Percentiles rank a stretch among this genome's conserved stretches.
Evolutionary conservation across 2,113 vertebrate genomes (phyloP).

Genomic region (Pantherophis guttatus): DNA sequence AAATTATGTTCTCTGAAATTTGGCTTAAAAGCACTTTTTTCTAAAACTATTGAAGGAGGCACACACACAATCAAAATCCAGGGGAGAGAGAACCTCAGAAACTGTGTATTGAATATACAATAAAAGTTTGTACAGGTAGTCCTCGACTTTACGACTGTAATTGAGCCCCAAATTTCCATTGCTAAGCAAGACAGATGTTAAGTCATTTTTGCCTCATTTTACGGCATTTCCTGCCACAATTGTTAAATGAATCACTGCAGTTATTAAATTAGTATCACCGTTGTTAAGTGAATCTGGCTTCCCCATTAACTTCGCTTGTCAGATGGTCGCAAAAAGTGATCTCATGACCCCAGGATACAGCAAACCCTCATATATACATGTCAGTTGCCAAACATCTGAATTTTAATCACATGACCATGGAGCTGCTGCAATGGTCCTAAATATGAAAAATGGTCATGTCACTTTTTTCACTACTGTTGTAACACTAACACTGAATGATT

Average conservation of each 20-base stretch:
- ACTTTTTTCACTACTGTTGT: too few relatives aligned
- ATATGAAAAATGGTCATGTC: background rate
- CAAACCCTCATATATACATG: too few relatives aligned
- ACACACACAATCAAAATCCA: background rate
- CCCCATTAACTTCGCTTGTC: too few relatives aligned
- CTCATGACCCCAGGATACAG: background rate
- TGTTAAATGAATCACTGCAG: too few relatives aligned
- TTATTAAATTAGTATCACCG: too few relatives aligned
- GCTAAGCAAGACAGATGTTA: too few relatives aligned
- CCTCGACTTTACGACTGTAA: too few relatives aligned
- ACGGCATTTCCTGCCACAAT: too few relatives aligned
- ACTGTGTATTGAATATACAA: background rate
- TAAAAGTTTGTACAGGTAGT: background rate
- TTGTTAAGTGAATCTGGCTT: too few relatives aligned
- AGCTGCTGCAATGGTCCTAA: background rate
- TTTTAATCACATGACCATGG: background rate
- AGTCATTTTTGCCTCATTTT: too few relatives aligned
- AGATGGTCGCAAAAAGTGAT: too few relatives aligned
- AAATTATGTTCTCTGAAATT: background rate
- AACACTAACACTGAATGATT: background rate
- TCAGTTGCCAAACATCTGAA: background rate
- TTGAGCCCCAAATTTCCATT: too few relatives aligned
- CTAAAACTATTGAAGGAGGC: background rate
- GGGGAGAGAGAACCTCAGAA: background rate
- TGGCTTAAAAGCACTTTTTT: background rate